These are phyloP conservation scores for Manis pentadactyla DNA, from an alignment of 2,797 vertebrate genomes.

Conservation along the genomic window DNA sequence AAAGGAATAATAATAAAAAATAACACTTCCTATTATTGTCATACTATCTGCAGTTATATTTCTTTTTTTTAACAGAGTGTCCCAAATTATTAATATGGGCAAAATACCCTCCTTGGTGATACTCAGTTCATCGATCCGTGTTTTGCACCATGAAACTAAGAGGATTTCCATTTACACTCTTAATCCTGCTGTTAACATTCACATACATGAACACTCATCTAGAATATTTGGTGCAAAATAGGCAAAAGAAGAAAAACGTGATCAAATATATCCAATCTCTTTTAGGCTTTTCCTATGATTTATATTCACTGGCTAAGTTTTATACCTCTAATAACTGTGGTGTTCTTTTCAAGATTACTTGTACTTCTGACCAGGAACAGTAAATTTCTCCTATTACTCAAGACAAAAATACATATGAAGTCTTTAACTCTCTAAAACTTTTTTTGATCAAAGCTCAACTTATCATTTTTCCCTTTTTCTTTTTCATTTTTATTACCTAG, in stretches of 20 bases:
- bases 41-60: neutral
- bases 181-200: neutral
- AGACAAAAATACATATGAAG: neutral
- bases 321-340: neutral
- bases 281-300: constrained; percentile 7
- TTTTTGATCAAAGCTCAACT: neutral
- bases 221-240: constrained; percentile 26
- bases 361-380: neutral
- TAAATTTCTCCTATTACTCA: neutral
- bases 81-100: neutral
- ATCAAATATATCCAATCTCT: neutral
- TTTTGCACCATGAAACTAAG: neutral
- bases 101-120: neutral
- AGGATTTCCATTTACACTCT: neutral
- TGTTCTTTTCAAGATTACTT: constrained; percentile 1
- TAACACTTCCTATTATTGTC: neutral
- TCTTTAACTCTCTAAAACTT: neutral
- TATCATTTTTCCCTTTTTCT: neutral
- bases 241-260: neutral
- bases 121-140: neutral
- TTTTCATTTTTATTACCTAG: neutral
- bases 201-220: neutral
- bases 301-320: neutral
- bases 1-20: neutral
- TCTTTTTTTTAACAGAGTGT: neutral